phyloP scores from a whole-genome alignment of 2,797 vertebrate genomes.

The Coendou prehensilis region DNA sequence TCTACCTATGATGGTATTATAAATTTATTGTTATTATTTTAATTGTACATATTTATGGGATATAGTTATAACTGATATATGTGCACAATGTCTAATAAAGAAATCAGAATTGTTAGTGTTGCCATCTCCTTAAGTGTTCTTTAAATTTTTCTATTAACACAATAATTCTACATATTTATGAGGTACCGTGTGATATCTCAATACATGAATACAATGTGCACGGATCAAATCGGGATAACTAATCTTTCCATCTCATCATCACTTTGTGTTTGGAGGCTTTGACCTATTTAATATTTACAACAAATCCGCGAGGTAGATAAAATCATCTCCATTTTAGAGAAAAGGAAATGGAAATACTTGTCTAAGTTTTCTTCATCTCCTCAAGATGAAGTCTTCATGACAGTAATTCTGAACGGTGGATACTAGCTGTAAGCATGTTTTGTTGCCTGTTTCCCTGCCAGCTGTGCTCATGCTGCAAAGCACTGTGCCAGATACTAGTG shows the following conservation, averaged over 20 bases:
- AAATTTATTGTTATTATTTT: background rate
- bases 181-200: background rate
- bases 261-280: background rate
- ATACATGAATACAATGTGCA: background rate
- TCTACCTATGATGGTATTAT: background rate
- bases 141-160: background rate
- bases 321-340: constrained; percentile 22
- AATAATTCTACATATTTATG: background rate
- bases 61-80: background rate
- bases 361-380: constrained; percentile 13
- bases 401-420: background rate
- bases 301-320: background rate
- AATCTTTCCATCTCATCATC: background rate
- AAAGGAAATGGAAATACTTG: constrained; percentile 9
- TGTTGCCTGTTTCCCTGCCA: background rate
- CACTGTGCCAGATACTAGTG: background rate
- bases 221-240: background rate
- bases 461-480: background rate
- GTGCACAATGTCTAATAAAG: background rate
- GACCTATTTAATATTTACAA: background rate
- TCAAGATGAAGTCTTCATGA: constrained; percentile 27
- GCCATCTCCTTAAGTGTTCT: background rate
- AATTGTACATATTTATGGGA: background rate
- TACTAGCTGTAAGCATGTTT: background rate
- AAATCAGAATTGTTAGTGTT: background rate